phyloP scores from a whole-genome alignment of 2,888 invertebrate species.

The Callimorpha dominula region DNA sequence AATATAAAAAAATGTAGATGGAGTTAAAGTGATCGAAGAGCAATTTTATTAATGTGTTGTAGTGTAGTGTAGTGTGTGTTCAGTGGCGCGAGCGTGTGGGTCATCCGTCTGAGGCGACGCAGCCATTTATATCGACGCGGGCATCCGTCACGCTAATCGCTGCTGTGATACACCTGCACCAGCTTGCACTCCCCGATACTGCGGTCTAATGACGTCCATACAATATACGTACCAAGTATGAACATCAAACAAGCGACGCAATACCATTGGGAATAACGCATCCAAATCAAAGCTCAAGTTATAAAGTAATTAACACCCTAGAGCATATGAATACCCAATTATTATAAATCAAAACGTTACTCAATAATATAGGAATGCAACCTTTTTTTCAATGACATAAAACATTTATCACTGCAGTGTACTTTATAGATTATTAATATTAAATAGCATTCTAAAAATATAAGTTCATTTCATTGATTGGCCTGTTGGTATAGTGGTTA shows the following conservation, averaged over 20 bases:
- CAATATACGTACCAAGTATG: neutral
- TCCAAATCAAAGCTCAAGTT: neutral
- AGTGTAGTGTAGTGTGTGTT: slow-evolving; percentile 68
- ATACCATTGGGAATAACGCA: neutral
- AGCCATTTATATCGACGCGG: slow-evolving; percentile 75
- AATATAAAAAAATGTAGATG: slow-evolving; percentile 62
- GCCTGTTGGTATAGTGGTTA: too few relatives aligned
- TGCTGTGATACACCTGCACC: slow-evolving; percentile 72
- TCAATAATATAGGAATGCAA: too few relatives aligned
- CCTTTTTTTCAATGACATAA: too few relatives aligned
- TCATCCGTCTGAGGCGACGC: slow-evolving; percentile 76
- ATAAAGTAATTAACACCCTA: neutral
- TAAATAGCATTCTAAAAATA: too few relatives aligned
- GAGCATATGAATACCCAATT: too few relatives aligned
- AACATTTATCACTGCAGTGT: too few relatives aligned
- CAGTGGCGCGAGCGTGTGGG: slow-evolving; percentile 51
- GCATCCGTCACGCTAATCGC: slow-evolving; percentile 81
- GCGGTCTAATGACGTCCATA: slow-evolving; percentile 20
- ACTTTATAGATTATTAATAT: too few relatives aligned
- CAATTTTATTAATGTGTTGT: slow-evolving; percentile 72
- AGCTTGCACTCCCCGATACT: slow-evolving; percentile 41
- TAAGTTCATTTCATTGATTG: too few relatives aligned
- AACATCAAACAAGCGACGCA: neutral
- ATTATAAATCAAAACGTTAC: too few relatives aligned
- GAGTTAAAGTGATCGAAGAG: slow-evolving; percentile 63